These are phyloP conservation scores for Thripadectes ignobilis DNA, from an alignment of 2,797 vertebrate genomes.

Conservation along the genomic window DNA sequence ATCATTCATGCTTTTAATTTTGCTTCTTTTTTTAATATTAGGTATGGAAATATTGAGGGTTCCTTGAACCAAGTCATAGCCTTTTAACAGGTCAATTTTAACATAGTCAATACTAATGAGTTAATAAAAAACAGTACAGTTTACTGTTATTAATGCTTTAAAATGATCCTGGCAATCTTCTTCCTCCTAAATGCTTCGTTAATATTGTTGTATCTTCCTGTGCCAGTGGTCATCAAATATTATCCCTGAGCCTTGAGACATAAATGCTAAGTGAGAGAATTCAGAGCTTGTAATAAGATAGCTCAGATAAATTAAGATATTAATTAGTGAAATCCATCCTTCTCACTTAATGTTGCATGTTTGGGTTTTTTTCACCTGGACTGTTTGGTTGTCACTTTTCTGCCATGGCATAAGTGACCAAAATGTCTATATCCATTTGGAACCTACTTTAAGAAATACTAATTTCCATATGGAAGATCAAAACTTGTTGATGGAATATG, in stretches of 20 bases:
- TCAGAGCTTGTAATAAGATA: not conserved
- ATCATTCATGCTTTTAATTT: not conserved
- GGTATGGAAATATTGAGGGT: not conserved
- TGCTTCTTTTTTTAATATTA: not conserved
- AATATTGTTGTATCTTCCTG: not conserved
- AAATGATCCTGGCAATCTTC: not conserved
- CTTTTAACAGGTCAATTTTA: not conserved
- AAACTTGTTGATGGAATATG: not conserved
- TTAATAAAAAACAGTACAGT: not conserved
- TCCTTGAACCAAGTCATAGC: not conserved
- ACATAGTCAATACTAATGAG: not conserved
- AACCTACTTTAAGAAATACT: not conserved
- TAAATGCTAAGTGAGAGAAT: not conserved
- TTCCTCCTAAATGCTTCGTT: not conserved
- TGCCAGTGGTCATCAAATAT: not conserved
- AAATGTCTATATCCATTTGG: not conserved
- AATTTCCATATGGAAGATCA: not conserved
- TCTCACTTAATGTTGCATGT: not conserved
- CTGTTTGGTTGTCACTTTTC: not conserved
- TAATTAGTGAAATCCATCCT: not conserved
- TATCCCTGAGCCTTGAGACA: not conserved
- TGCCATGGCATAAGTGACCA: not conserved
- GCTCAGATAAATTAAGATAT: not conserved
- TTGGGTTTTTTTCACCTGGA: not conserved
- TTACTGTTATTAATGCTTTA: not conserved